Percentiles rank a stretch among this genome's conserved stretches.
Conservation (phyloP, 53 echinoderm and acorn worm species). For the Zoroaster sp. region DNA sequence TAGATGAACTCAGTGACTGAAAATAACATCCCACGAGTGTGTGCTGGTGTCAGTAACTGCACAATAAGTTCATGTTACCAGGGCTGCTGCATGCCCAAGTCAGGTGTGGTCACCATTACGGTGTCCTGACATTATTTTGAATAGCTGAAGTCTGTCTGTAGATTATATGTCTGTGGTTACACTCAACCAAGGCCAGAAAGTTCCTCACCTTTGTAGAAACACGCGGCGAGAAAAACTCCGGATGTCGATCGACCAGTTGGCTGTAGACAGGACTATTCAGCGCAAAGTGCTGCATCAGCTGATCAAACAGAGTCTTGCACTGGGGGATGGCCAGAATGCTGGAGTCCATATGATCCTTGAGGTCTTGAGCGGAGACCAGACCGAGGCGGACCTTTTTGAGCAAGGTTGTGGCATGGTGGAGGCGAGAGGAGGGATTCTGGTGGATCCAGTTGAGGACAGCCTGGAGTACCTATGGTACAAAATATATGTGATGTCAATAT, state of each 20-base stretch:
- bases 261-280: constrained; percentile 35
- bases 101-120: no score
- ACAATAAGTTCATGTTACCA: no score
- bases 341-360: constrained; percentile 34
- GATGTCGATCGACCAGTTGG: constrained; percentile 19
- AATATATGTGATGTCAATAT: no score
- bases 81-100: no score
- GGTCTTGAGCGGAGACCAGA: constrained; percentile 49
- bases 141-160: no score
- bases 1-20: no score
- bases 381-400: constrained; percentile 63
- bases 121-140: no score
- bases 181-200: neutral
- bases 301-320: constrained; percentile 55
- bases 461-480: constrained; percentile 33
- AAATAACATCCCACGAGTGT: no score
- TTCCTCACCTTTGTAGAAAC: constrained; percentile 51
- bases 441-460: constrained; percentile 51
- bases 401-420: constrained; percentile 51
- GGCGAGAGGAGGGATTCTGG: constrained; percentile 36
- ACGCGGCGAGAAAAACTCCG: constrained; percentile 52
- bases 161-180: neutral
- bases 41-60: no score
- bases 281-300: constrained; percentile 67
- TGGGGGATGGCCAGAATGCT: constrained; percentile 41